Base-by-base conservation (phyloP, 2,113 vertebrate species). In the Bufo bufo region DNA sequence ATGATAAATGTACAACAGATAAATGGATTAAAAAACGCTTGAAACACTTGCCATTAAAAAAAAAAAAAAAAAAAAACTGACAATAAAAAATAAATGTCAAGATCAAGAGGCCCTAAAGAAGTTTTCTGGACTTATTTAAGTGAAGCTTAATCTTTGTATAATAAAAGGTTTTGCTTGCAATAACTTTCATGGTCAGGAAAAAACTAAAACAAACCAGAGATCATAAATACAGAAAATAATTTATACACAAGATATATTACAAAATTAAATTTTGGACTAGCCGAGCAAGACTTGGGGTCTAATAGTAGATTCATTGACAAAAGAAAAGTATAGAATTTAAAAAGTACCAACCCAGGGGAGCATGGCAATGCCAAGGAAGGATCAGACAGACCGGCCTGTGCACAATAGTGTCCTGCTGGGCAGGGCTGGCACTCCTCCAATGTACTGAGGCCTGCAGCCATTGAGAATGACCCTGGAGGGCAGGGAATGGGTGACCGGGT, bases 321-420 rank as follows among this genome's bases (percentile, higher is more conserved):
- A 61, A 7, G 0, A 63, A 8, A 66, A 23, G 3, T 3, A 49
- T 13, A 59, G 6, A 61, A 19, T 52, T 12, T 50, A 50, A 4
- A 74, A 45, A 1, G 47, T 50, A 78, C 90, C 91, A 90, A 99
- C 97, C 97, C 97, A 33, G 96, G 93, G 0, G 94, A 90, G 85
- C 98, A 99, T 0, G 90, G 94, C 0, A 82, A 82, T 0, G 93
- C 94, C 65, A 95, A 93, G 23, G 93, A 93, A 69, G 92, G 49
- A 7, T 93, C 90, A n/a, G 94, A 90, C 88, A 97, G 86, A 14
- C 95, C 97, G n/a, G 95, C 90, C 17, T 88, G 87, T 2, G 93
- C 92, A 93, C 97, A 99, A 87, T 95, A 96, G 74, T 86, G 92
- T 2, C 97, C 97, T 0, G 94, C 87, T 0, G 96, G 97, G 85